Conservation (phyloP, 2,797 vertebrate genomes). For the Furcifer pardalis region DNA sequence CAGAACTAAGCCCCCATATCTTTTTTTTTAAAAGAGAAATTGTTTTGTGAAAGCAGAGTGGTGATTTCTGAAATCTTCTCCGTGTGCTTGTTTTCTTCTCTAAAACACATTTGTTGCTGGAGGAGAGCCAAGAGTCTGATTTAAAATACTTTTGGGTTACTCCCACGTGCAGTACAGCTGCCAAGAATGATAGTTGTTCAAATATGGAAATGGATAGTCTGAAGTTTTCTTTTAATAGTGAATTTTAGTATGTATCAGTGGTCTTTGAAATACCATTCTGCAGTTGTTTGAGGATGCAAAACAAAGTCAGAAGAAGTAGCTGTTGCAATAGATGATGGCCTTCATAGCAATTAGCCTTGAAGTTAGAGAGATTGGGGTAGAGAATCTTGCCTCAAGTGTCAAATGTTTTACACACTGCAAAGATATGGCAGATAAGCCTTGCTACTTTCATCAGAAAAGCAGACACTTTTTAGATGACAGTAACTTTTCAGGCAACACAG, state of each 20-base stretch:
- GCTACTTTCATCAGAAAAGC: neutral
- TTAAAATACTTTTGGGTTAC: neutral
- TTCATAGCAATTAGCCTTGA: neutral
- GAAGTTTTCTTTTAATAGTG: neutral
- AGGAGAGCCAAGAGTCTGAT: slow-evolving; percentile 5
- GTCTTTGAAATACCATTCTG: neutral
- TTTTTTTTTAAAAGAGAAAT: neutral
- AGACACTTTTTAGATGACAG: neutral
- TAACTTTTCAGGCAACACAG: neutral
- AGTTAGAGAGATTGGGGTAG: neutral
- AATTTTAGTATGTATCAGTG: neutral
- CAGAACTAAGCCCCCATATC: neutral
- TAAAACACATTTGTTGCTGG: neutral
- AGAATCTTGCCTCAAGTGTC: too few relatives aligned
- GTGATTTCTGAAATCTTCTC: slow-evolving; percentile 2
- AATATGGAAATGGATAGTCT: slow-evolving; percentile 3
- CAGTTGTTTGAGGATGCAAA: neutral
- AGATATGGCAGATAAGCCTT: too few relatives aligned
- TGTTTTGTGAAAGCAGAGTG: neutral
- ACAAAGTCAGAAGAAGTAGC: neutral
- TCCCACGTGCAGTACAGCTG: neutral
- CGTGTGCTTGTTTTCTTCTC: neutral
- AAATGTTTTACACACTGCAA: too few relatives aligned
- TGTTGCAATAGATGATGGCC: neutral
- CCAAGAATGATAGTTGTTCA: neutral